Evolutionary conservation across 1,140 invertebrate genomes (phyloP).

Genomic region (Helicoverpa armigera): DNA sequence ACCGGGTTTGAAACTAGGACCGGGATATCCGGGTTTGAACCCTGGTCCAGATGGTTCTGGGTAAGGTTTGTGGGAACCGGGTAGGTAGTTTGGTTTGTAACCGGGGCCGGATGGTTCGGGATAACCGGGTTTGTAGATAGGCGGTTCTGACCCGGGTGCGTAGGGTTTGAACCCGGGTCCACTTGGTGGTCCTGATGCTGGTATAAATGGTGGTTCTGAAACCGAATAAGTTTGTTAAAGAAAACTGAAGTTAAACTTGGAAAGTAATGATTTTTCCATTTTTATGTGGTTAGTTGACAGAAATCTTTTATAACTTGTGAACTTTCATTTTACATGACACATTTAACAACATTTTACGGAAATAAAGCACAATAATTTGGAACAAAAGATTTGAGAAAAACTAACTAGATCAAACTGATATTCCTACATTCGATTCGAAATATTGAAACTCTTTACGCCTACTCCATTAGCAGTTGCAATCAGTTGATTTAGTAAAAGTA

Average conservation of each 20-base stretch:
- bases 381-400: no score
- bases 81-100: slow-evolving; percentile 55
- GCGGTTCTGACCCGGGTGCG: slow-evolving; percentile 49
- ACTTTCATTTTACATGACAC: no score
- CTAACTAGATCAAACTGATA: no score
- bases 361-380: no score
- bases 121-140: slow-evolving; percentile 49
- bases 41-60: slow-evolving; percentile 51
- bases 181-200: slow-evolving; percentile 67
- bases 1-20: slow-evolving; percentile 34
- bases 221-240: slow-evolving; percentile 24
- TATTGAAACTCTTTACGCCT: background rate
- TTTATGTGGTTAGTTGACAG: no score
- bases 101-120: slow-evolving; percentile 40
- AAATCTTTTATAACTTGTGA: no score
- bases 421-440: no score
- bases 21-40: slow-evolving; percentile 40
- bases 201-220: slow-evolving; percentile 63
- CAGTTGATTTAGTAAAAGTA: no score
- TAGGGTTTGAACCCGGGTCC: slow-evolving; percentile 61
- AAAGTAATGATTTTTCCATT: no score
- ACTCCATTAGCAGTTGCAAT: background rate
- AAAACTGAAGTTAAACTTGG: background rate
- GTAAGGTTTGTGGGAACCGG: slow-evolving; percentile 41
- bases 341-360: no score